Evolutionary conservation across 2,888 invertebrate genomes (phyloP), one percentile per base, ranked within the genome.

Genomic region (Diaperis boleti): DNA sequence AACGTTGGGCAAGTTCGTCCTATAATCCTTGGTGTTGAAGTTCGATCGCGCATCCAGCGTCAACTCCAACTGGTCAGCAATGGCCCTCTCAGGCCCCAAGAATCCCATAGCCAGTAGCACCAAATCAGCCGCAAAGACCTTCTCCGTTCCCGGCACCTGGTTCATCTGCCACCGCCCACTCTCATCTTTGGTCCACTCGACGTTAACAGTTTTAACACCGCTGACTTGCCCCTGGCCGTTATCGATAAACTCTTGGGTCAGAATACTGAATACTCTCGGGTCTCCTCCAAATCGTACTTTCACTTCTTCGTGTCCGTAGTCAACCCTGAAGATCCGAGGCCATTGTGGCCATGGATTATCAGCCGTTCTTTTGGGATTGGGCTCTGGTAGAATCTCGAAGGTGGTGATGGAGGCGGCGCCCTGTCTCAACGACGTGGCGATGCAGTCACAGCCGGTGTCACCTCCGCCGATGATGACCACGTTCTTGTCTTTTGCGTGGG

Each of bases 321-420:
- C 99, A 15, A 98, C 92, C 72, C 91, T 91, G 86, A 98, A 98
- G 15, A 97, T 92, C 76, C 94, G 87, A 0, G 98, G 98, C 92
- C 95, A 99, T 78, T 98, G 96, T 1, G 98, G 99, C 99, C 99
- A 99, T 0, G 98, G 98, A 83, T 99, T 99, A 80, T 96, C 96
- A 10, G 85, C 84, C 8, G 91, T 90, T 26, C 99, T 86, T 17
- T 84, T 85, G 1, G 85, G 84, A 54, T 95, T 93, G 10, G 98
- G 98, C 75, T 94, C 90, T 0, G 98, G 98, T 49, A 99, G 85
- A 76, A 99, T 99, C 85, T 99, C 99, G 82, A 99, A 99, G 0
- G 96, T 93, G 0, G 94, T 95, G 74, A 99, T 95, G 2, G 89
- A 88, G 59, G 84, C 83, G 31, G 98, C 98, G 47, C 98, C 97